Evolutionary conservation across 1,140 invertebrate genomes (phyloP), one percentile per base, ranked within the genome.

Genomic region (Sinella curviseta): DNA sequence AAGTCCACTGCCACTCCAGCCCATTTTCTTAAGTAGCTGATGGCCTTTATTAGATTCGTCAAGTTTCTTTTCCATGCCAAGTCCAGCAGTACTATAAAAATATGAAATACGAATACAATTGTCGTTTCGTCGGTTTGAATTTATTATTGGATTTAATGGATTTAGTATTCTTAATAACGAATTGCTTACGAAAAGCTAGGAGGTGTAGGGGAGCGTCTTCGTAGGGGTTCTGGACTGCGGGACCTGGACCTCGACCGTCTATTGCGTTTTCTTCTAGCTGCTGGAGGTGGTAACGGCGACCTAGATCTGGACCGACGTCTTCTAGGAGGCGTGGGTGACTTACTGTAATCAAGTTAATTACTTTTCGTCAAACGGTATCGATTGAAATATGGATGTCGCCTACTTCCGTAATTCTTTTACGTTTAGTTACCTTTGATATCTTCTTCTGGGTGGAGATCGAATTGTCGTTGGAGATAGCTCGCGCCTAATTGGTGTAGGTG

Each of bases 1-100:
- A 0, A 98, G 88, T 8, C 97, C 97, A 24, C 93, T 93, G 39
- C 89, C 89, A 78, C 91, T 89, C 97, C 97, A 99, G 14, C 97
- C 97, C 96, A 98, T 98, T 88, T 97, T 97, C 86, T 92, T 77
- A 35, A 98, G 88, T 87, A 99, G 91, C 87, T 98, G 95, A 88
- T 98, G 96, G 0, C 97, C 97, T 87, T 97, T 98, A 87, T 98
- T 99, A 34, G 91, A 92, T 83, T 94, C 92, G 84, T 95, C 94
- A 12, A 96, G 85, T 78, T 87, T 86, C 77, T 85, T 86, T 83
- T 92, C 90, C 78, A 88, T 87, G 12, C 85, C 86, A 85, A 89
- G 87, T 78, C 87, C 89, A 28, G 77, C 75, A 77, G 77, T 80
- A 36, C 28, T 28, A 70, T 74, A 34, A 77, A 36, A 35, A 78